Percentiles rank a stretch among this genome's conserved stretches.
These are phyloP conservation scores for Melanchra persicariae DNA, from an alignment of 2,888 invertebrate genomes.

Conservation along the genomic window DNA sequence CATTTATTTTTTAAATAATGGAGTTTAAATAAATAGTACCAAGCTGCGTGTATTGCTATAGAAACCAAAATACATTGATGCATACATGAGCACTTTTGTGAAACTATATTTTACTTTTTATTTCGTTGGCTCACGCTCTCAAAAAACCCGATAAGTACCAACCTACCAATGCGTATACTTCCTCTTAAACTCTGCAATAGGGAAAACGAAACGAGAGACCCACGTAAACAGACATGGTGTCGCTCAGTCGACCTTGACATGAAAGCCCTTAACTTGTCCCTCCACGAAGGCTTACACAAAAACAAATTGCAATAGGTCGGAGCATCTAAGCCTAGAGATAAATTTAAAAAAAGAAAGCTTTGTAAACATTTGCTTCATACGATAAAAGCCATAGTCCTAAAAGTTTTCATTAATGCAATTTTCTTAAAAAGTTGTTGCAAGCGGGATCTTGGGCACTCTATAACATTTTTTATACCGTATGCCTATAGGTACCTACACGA, in stretches of 20 bases:
- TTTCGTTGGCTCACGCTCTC: constrained; percentile 5
- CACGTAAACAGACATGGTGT: constrained; percentile 49
- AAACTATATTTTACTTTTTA: constrained; percentile 8
- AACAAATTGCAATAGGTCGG: constrained; percentile 37
- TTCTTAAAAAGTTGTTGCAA: constrained; percentile 45
- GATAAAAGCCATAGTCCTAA: constrained; percentile 10
- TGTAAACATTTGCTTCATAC: not conserved
- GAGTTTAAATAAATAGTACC: not conserved
- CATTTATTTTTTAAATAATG: not conserved
- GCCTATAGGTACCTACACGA: constrained; percentile 39
- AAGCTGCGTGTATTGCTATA: not conserved
- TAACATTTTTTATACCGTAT: constrained; percentile 52
- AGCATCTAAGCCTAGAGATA: constrained; percentile 11
- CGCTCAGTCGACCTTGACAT: constrained; percentile 50
- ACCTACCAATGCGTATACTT: not conserved
- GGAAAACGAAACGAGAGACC: constrained; percentile 11
- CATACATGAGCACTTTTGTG: constrained; percentile 1
- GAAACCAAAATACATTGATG: not conserved
- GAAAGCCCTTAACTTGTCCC: constrained; percentile 14
- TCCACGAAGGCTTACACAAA: constrained; percentile 28
- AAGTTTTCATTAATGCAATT: constrained; percentile 39
- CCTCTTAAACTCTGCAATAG: constrained; percentile 3
- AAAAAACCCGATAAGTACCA: constrained; percentile 1
- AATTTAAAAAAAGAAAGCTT: constrained; percentile 16
- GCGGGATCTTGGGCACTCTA: constrained; percentile 27